Conservation (phyloP, 2,888 invertebrate genomes). For the Ischnus inquisitorius region DNA sequence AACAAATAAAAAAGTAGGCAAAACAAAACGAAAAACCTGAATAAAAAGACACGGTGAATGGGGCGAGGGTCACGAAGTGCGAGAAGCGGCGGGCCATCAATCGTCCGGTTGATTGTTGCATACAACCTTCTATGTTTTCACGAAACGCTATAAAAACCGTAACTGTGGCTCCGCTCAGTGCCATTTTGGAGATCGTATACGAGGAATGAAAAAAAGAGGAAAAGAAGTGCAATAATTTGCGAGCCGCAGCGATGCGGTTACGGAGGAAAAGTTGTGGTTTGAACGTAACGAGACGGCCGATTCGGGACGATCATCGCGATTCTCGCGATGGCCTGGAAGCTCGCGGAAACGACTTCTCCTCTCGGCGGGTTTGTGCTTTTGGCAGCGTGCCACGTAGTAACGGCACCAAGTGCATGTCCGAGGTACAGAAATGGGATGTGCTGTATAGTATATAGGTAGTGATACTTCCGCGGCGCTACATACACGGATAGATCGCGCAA, state of each 20-base stretch:
- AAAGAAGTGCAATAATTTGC: conserved; percentile 41
- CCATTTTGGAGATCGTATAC: neutral
- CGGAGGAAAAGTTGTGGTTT: conserved; percentile 2
- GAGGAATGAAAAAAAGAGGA: neutral
- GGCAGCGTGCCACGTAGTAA: conserved; percentile 55
- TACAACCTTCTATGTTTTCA: conserved; percentile 26
- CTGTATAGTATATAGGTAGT: neutral
- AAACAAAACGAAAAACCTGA: conserved; percentile 43
- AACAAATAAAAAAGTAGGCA: conserved; percentile 16
- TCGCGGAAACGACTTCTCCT: conserved; percentile 47
- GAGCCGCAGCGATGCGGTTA: conserved; percentile 2
- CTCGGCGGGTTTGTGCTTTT: conserved; percentile 31
- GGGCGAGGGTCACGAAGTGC: conserved; percentile 16
- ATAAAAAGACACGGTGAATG: neutral
- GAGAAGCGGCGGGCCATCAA: conserved; percentile 39
- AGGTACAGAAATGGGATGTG: conserved; percentile 16
- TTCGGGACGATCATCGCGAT: conserved; percentile 26
- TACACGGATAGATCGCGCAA: conserved; percentile 24
- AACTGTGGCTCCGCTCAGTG: conserved; percentile 1
- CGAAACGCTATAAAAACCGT: conserved; percentile 26
- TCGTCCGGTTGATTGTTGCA: conserved; percentile 57
- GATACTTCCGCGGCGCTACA: neutral
- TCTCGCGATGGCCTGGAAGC: conserved; percentile 33
- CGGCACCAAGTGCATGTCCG: conserved; percentile 39
- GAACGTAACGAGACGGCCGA: conserved; percentile 14